Base-by-base conservation (phyloP, 2,888 invertebrate genomes). In the Selenia dentaria region DNA sequence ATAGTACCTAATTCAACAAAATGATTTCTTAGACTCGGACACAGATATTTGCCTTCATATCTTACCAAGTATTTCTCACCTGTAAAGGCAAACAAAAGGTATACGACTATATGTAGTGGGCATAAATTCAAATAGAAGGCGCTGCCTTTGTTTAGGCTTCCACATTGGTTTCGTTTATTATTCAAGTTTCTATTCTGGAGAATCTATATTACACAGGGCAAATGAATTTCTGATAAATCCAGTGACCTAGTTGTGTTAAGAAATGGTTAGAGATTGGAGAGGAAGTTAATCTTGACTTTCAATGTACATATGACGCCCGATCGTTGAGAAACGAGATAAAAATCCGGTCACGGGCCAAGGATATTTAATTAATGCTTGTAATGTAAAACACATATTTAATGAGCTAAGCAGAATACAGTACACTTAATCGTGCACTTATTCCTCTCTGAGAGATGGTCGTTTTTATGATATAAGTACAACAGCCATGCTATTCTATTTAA, bases 181-280 rank as follows among this genome's bases (percentile, higher is more conserved):
- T 54, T 57, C 50, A 48, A 46, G 52, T 47, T 64, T 55, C 53
- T 58, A 54, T 59, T 54, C 50, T 50, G 52, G 2, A 45, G 55
- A 57, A 51, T 52, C 56, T 52, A 57, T 56, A 54, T 54, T 54
- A 48, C 51, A 34, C 45, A 54, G 37, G 33, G 42, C 47, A 56
- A 57, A 63, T 59, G 51, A 55, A 62, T 62, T 53, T 50, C 52
- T 60, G 60, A 62, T 60, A 57, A 61, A 64, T 64, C 55, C 57
- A 37, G 50, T 54, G 65, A 59, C 59, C 64, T 53, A 67, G 54
- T 70, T 59, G 54, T 44, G 46, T 49, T 25, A 34, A 41, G 47
- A 41, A 42, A 2, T 13, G 13, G 20, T 22, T 32, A 4, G n/a
- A n/a, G 12, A 11, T 22, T 8, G 22, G 8, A 22, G 8, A 22